A percentile compares a stretch with the other conserved stretches of the same genome.
phyloP scores from a whole-genome alignment of 1,140 invertebrate species.

The Ceratoteleas bidentatus region DNA sequence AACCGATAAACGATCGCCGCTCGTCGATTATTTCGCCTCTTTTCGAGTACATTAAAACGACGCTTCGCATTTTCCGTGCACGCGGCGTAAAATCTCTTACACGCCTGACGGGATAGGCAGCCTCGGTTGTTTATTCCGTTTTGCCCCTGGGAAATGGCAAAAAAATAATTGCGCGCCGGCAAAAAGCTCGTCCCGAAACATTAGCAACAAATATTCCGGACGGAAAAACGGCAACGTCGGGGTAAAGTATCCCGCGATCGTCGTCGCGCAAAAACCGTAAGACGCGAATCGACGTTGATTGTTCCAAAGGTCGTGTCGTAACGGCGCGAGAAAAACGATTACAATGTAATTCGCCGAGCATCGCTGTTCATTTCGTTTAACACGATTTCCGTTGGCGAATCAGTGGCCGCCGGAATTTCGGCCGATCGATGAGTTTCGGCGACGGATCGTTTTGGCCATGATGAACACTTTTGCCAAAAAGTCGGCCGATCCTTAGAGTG shows the following conservation, averaged over 20 bases:
- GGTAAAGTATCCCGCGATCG: too few relatives aligned
- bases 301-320: too few relatives aligned
- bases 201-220: conserved; percentile 10
- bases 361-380: background rate
- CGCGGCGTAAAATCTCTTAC: conserved; percentile 13
- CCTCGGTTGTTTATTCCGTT: background rate
- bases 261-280: too few relatives aligned
- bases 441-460: background rate
- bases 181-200: background rate
- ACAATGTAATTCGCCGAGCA: background rate
- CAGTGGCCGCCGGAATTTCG: background rate
- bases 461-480: background rate
- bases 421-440: background rate
- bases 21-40: background rate
- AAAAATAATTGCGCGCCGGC: conserved; percentile 1
- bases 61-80: conserved; percentile 6
- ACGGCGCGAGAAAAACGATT: background rate
- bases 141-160: background rate
- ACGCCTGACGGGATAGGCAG: conserved; percentile 4
- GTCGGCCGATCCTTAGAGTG: background rate
- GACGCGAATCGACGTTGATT: too few relatives aligned
- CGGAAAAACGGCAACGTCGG: too few relatives aligned
- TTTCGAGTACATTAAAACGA: conserved; percentile 14
- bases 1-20: background rate
- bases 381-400: too few relatives aligned